Evolutionary conservation across 2,113 vertebrate genomes (phyloP).

Genomic region (Jacana jacana): DNA sequence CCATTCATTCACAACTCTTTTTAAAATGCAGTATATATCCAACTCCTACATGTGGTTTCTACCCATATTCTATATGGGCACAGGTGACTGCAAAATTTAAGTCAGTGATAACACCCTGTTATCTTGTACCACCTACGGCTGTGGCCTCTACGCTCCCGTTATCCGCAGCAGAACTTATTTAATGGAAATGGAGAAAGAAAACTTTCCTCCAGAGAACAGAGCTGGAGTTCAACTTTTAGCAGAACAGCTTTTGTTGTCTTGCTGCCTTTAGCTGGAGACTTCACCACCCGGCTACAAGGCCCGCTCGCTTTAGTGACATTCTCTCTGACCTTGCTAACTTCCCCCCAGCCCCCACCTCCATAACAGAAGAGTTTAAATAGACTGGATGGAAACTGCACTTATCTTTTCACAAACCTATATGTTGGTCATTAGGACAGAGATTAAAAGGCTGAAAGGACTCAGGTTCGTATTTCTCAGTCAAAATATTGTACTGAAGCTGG

Average conservation of each 20-base stretch:
- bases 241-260: background rate
- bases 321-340: background rate
- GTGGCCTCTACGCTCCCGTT: background rate
- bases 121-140: background rate
- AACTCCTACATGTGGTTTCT: background rate
- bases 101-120: background rate
- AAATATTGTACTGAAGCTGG: background rate
- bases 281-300: background rate
- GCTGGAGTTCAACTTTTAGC: background rate
- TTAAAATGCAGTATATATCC: background rate
- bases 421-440: background rate
- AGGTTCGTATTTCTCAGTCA: background rate
- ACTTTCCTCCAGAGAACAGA: background rate
- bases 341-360: accelerated
- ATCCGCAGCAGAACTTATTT: background rate
- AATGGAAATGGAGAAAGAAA: background rate
- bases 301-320: background rate
- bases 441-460: background rate
- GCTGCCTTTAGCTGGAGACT: background rate
- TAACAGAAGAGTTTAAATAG: background rate
- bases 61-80: background rate
- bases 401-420: background rate
- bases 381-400: background rate
- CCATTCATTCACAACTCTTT: background rate
- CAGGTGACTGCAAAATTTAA: background rate